Percentiles rank a stretch among this genome's conserved stretches.
These are phyloP conservation scores for Tarsius wallacei DNA, from an alignment of 2,797 vertebrate genomes.

Conservation along the genomic window DNA sequence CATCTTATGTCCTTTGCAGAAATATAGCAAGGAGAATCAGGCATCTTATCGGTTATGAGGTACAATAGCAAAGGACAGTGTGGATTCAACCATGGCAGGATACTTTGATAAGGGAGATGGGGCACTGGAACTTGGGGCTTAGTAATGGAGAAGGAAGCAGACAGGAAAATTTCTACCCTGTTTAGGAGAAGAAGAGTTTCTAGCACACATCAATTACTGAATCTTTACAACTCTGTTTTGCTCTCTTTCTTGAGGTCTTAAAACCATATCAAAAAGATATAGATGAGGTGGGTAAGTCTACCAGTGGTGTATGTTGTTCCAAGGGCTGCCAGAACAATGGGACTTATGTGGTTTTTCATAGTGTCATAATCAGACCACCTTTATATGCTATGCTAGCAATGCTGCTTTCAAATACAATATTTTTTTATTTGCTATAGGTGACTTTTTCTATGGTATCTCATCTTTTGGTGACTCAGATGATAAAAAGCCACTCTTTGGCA, in stretches of 20 bases:
- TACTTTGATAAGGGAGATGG: not conserved
- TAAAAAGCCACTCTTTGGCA: not conserved
- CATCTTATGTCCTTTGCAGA: conserved; percentile 19
- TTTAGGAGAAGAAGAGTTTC: not conserved
- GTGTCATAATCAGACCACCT: not conserved
- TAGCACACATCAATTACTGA: not conserved
- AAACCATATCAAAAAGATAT: not conserved
- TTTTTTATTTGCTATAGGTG: conserved; percentile 24
- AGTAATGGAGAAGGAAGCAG: not conserved
- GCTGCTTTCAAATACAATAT: not conserved
- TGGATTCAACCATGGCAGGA: not conserved
- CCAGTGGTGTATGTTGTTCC: not conserved
- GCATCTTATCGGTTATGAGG: not conserved
- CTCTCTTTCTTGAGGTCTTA: not conserved
- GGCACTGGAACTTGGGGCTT: not conserved
- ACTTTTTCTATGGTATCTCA: not conserved
- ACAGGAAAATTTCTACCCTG: not conserved
- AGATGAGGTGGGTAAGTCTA: not conserved
- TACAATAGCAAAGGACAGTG: not conserved
- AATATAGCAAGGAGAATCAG: conserved; percentile 15
- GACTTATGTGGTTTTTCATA: not conserved
- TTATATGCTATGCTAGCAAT: not conserved
- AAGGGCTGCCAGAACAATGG: not conserved
- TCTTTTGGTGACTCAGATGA: not conserved
- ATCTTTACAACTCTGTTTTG: not conserved